phyloP scores from a whole-genome alignment of 2,797 vertebrate species.

The Hypotaenidia okinawae region DNA sequence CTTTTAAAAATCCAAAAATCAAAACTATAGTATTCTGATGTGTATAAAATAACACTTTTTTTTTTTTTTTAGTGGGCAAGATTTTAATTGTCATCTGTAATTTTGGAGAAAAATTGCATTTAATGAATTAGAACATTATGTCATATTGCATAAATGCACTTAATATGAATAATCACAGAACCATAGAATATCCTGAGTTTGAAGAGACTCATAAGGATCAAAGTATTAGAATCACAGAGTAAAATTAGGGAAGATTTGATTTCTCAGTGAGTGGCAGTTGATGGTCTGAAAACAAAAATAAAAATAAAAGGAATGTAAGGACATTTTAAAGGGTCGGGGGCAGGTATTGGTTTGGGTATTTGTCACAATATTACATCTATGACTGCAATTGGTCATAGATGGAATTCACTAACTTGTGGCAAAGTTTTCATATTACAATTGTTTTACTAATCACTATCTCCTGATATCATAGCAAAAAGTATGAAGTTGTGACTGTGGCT shows the following conservation, averaged over 20 bases:
- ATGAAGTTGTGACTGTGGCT: background rate
- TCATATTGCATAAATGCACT: background rate
- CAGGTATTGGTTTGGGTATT: background rate
- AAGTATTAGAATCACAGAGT: background rate
- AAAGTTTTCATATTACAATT: background rate
- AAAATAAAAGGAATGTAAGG: accelerated
- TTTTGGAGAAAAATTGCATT: background rate
- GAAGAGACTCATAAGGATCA: background rate
- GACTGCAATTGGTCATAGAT: background rate
- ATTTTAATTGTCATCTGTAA: background rate
- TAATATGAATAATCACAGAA: background rate
- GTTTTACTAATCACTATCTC: background rate
- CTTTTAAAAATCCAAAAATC: background rate
- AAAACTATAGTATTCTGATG: accelerated
- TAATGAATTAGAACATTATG: background rate
- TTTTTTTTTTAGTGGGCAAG: background rate
- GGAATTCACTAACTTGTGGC: background rate
- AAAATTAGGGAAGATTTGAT: background rate
- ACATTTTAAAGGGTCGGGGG: background rate
- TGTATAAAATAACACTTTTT: background rate
- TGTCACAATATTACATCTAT: background rate
- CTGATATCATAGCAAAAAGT: background rate
- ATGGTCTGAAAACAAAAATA: background rate
- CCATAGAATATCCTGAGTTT: too few species aligned
- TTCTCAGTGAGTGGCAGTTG: background rate